Base-by-base conservation (phyloP, 2,888 invertebrate species). In the Xylocampa areola region DNA sequence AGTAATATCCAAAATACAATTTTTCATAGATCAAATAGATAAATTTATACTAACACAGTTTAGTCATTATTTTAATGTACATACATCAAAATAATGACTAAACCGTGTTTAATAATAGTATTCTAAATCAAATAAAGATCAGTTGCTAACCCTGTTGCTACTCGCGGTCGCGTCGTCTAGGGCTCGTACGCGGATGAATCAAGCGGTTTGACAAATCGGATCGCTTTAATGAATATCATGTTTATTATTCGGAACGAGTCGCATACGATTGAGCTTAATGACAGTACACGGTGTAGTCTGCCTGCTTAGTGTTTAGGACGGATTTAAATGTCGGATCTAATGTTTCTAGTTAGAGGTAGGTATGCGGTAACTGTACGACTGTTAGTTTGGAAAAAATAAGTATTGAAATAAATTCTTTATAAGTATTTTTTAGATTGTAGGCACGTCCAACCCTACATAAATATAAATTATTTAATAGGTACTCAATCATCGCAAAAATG, bases 191-290 rank as follows among this genome's bases (percentile, higher is more conserved):
- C 73, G 76, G 71, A 68, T 76, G 76, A 76, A 78, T 81, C 79
- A 78, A 79, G 78, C 77, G 77, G 78, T 80, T 79, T 78, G 80
- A 80, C 80, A 80, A 80, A 80, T 80, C 76, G 75, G 73, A 78
- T 78, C 75, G 68, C 66, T 75, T 68, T 77, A 79, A 80, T 80
- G 79, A 80, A 79, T 78, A 76, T 77, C 77, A 75, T 76, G 76
- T 79, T 79, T 78, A 73, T 77, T 76, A 72, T 60, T 63, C 69
- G 41, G 53, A 71, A 69, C 73, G 59, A 66, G 63, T 55, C 57
- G 61, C 62, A 58, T 70, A 64, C 68, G 68, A 69, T 74, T 61
- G 61, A 47, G 45, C 50, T 48, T 71, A 71, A 71, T 68, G 60
- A 68, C 45, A 57, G 54, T 68, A 47, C 68, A 68, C 45, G 52